Base-by-base conservation (phyloP, 2,888 invertebrate species). In the Geophilus truncorum region DNA sequence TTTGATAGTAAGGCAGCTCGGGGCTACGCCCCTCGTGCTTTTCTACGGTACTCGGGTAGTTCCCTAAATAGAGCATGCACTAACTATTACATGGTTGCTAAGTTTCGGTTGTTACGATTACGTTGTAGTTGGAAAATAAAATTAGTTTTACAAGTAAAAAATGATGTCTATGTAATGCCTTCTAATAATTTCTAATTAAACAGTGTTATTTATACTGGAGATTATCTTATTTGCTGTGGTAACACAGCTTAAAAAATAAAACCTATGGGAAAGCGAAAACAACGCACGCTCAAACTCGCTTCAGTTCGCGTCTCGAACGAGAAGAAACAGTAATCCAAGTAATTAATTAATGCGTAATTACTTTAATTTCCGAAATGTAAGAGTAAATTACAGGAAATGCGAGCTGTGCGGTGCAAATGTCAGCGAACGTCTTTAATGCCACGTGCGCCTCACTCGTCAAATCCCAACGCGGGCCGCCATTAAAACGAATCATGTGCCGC, bases 301-400 rank as follows among this genome's bases (percentile, higher is more conserved):
- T 62, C n/a, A 23, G 57, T 62, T 62, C 6, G 57, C 57, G 18
- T 23, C 57, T 4, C 2, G 15, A 62, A 62, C 18, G 57, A 21
- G 57, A 23, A 62, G 57, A 62, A 62, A 62, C 57, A 21, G 57
- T 62, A 62, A 62, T 62, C 57, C 57, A 62, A 62, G 57, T 62
- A 62, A 62, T 62, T 62, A 62, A 62, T 62, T 62, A 62, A 62
- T 62, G 57, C 57, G 57, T 62, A 62, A 62, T 62, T 62, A 62
- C 57, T 62, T 62, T 62, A 62, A 62, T 62, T 62, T 62, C 57
- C 57, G 57, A 62, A 40, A 62, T 62, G 57, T 62, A 62, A 62
- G 57, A 62, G 57, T 62, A 62, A 18, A 62, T 62, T 62, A 62
- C 23, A 62, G 57, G 57, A 62, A 62, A 62, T 23, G 57, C 57